Conservation (phyloP, 2,113 vertebrate genomes). For the Furnarius figulus region DNA sequence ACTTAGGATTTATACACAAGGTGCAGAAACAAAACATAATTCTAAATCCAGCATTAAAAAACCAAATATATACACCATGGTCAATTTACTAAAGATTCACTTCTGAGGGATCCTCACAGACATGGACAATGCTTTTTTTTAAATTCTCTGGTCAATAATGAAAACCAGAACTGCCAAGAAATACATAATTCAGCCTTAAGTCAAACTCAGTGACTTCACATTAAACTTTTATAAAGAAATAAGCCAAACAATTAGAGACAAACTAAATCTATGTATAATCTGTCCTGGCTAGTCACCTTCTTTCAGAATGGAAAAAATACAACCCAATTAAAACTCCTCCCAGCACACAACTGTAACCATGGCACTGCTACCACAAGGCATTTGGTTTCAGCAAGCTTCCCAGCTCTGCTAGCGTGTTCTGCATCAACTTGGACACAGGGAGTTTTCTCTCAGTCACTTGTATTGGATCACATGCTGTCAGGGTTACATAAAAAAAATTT, state of each 20-base stretch:
- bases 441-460: neutral
- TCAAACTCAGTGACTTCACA: neutral
- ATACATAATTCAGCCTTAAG: neutral
- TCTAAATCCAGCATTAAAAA: neutral
- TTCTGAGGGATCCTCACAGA: neutral
- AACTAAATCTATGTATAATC: neutral
- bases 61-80: neutral
- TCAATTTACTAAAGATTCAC: neutral
- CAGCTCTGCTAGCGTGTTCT: neutral
- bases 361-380: neutral
- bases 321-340: neutral
- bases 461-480: neutral
- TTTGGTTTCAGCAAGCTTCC: neutral
- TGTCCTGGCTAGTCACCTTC: neutral
- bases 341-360: neutral
- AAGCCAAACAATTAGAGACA: slow-evolving; percentile 9
- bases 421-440: neutral
- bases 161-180: neutral
- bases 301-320: neutral
- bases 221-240: slow-evolving; percentile 4
- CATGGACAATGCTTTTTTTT: neutral
- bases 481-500: neutral
- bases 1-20: neutral
- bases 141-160: neutral
- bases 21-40: neutral